Evolutionary conservation across 2,797 vertebrate species (phyloP), one percentile per base, ranked within the genome.

Genomic region (Hydrocynus forskahlii): DNA sequence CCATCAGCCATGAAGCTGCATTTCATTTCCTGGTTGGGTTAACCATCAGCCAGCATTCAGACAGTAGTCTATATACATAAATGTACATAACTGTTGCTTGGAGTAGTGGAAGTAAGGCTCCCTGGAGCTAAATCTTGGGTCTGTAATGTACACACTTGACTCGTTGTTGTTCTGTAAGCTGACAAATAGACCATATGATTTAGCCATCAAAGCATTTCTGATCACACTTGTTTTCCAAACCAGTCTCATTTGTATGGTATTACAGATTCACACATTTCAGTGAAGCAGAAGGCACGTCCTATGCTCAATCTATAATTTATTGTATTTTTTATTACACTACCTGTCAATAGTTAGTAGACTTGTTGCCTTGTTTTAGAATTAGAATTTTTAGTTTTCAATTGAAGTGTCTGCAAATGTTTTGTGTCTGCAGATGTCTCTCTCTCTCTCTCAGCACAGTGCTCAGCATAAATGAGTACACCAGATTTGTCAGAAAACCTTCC

Each of bases 191-290:
- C 50, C 40, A 43, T 73, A 52, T 57, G 25, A 38, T 57, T 73
- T n/a, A 40, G 52, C 1, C 64, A 38, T 43, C 43, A 5, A 43
- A 43, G 63, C 25, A 66, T 69, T 48, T 69, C 67, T 14, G 19
- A 73, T 55, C 52, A 54, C 52, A 38, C 70, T 43, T 19, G 48
- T 50, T 72, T 35, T 71, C 16, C 4, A 54, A 67, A 67, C 40
- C n/a, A 40, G 64, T 73, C 70, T 35, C 25, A 54, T 35, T 54
- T 8, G 14, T n/a, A 9, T 19, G 17, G 16, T 50, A n/a, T 5
- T 77, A 13, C 52, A 25, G 19, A 25, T 78, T 78, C 66, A 78
- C 64, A 78, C 64, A 7, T 69, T 78, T 57, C 38, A 10, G 2
- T 19, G 63, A 9, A 57, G 35, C 76, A 69, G 76, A 69, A 59